These are phyloP conservation scores for Myotis yumanensis DNA, from an alignment of 2,113 vertebrate species.

Conservation along the genomic window DNA sequence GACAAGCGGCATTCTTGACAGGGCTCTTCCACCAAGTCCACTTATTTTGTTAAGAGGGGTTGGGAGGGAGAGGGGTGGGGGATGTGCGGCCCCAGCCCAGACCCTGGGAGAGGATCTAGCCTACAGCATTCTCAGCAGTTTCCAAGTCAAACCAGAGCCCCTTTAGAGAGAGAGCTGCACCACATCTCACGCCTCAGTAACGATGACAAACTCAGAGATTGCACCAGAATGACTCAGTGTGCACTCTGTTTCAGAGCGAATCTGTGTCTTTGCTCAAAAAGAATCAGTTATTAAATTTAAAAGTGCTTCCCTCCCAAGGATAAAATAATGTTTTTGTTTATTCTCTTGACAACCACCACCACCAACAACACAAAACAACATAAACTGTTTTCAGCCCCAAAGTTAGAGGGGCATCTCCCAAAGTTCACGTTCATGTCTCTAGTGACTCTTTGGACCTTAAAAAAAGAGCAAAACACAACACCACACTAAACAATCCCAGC, in stretches of 20 bases:
- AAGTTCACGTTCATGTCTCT: not conserved
- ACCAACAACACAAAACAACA: too few species aligned
- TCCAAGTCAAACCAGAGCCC: not conserved
- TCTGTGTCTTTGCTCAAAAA: not conserved
- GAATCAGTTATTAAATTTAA: not conserved
- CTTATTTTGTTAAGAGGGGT: constrained; percentile 59
- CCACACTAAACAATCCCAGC: not conserved
- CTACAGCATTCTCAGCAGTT: not conserved
- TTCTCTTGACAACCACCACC: not conserved
- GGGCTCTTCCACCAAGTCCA: not conserved
- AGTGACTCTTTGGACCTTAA: too few species aligned
- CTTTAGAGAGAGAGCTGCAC: rapidly evolving
- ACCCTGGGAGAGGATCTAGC: not conserved
- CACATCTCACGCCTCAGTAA: not conserved
- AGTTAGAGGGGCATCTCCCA: not conserved
- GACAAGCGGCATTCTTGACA: constrained; percentile 45
- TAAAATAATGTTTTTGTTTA: not conserved
- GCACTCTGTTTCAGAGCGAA: not conserved
- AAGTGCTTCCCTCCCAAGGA: not conserved
- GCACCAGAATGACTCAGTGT: not conserved
- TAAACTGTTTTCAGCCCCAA: not conserved
- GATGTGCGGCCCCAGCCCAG: not conserved
- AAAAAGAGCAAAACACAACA: rapidly evolving
- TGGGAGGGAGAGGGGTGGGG: not conserved
- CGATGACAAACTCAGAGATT: not conserved